Evolutionary conservation across 2,113 vertebrate species (phyloP).

Genomic region (Atractosteus spatula): DNA sequence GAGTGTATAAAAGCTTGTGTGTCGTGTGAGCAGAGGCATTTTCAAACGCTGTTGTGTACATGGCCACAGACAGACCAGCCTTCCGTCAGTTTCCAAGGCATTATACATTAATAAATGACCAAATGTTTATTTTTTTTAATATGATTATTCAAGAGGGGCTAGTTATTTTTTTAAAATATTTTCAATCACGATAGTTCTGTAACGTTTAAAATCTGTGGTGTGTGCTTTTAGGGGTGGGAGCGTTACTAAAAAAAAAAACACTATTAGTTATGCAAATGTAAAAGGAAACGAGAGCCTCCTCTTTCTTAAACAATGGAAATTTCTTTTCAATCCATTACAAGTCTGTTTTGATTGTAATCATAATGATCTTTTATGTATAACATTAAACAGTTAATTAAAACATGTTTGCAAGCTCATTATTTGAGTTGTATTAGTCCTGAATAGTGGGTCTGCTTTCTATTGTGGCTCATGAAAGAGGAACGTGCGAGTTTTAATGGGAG

Average conservation of each 20-base stretch:
- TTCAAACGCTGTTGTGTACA: constrained; percentile 26
- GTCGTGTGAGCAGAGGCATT: too few species aligned
- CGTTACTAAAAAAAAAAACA: constrained; percentile 72
- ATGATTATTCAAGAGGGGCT: constrained; percentile 48
- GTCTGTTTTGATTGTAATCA: constrained; percentile 85
- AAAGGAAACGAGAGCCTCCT: constrained; percentile 57
- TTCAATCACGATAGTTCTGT: constrained; percentile 64
- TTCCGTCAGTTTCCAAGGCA: constrained; percentile 46
- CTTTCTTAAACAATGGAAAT: constrained; percentile 67
- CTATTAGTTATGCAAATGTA: constrained; percentile 83
- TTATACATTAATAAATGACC: constrained; percentile 57
- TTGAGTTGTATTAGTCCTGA: constrained; percentile 6
- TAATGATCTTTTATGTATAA: constrained; percentile 88
- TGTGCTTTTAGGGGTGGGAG: constrained; percentile 64
- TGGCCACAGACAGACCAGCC: constrained; percentile 45
- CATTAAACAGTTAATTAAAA: constrained; percentile 97
- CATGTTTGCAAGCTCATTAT: constrained; percentile 46
- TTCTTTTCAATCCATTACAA: constrained; percentile 75
- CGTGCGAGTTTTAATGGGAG: not conserved
- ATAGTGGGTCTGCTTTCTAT: constrained; percentile 5
- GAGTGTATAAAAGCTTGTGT: too few species aligned
- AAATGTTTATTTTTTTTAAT: constrained; percentile 69
- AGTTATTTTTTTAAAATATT: constrained; percentile 53
- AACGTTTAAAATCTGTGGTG: constrained; percentile 60
- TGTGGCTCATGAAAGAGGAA: not conserved